Evolutionary conservation across 2,888 invertebrate species (phyloP), one percentile per base, ranked within the genome.

Genomic region (Drosophila nigritarsus): DNA sequence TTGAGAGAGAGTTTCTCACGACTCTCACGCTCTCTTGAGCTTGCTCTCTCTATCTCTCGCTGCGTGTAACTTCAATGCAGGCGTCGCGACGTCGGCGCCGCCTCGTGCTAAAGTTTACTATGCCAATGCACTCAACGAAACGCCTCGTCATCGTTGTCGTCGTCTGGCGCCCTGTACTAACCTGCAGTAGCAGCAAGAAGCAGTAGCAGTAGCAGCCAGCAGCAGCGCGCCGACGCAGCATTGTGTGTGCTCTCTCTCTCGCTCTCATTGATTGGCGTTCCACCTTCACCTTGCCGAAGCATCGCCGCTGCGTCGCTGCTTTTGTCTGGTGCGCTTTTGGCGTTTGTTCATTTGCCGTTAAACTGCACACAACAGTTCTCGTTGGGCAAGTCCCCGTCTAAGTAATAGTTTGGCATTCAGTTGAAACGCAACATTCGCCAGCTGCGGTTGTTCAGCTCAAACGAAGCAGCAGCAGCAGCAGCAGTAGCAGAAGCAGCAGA

Each of bases 371-470:
- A 87, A 85, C 88, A 91, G 89, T 92, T 91, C 90, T 89, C 90
- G 90, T 92, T 92, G 92, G 89, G 91, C 90, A 90, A 92, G 91
- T 92, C 92, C 91, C 76, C 87, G 56, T 68, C 51, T 86, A 86
- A 40, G 87, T 83, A 54, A 24, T 36, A 54, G 36, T 54, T 54
- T 54, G 81, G 80, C 78, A 89, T 90, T 92, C 91, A 92, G 92
- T 92, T 90, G 89, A 91, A 92, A 92, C 91, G 90, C 90, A 91
- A 91, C 92, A 87, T 91, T 92, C 91, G 89, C 91, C 91, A 88
- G 83, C 90, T 87, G 87, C 92, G 92, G 92, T 92, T 84, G 90
- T 80, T 86, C 89, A 83, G 65, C 89, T 45, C 45, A 45, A 45
- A 45, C 45, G 20, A 45, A 69, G 69, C 78, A 63, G 27, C 54